Evolutionary conservation across 2,797 vertebrate genomes (phyloP).

Genomic region (Artibeus lituratus): DNA sequence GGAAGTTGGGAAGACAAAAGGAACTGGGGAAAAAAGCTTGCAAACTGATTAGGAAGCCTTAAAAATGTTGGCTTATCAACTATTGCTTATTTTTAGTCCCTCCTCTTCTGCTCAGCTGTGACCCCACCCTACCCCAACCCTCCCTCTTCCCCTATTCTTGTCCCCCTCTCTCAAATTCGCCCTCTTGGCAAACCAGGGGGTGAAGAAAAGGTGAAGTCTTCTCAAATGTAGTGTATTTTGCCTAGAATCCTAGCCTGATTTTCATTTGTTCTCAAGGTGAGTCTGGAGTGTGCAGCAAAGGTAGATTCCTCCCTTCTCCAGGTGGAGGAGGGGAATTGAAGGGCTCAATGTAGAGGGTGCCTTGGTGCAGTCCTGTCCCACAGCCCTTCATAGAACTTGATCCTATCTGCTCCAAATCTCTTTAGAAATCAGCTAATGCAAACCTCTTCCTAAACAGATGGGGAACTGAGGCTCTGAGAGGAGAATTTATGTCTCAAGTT

Average conservation of each 20-base stretch:
- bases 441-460: background rate
- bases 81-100: background rate
- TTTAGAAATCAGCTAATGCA: background rate
- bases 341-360: rapidly evolving
- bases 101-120: no score
- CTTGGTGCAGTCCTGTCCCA: background rate
- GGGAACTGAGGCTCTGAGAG: background rate
- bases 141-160: no score
- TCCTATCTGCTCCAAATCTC: background rate
- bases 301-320: background rate
- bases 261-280: background rate
- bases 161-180: background rate
- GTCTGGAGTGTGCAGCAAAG: background rate
- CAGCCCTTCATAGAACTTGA: background rate
- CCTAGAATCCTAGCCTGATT: background rate
- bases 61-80: background rate
- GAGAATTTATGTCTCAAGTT: background rate
- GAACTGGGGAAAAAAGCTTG: background rate
- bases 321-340: no score
- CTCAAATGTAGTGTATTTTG: background rate
- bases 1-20: background rate
- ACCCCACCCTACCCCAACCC: background rate
- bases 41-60: background rate
- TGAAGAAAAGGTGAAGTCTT: background rate
- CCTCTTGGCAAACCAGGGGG: background rate